Base-by-base conservation (phyloP, 1,140 invertebrate genomes). In the Calosoma granatense region DNA sequence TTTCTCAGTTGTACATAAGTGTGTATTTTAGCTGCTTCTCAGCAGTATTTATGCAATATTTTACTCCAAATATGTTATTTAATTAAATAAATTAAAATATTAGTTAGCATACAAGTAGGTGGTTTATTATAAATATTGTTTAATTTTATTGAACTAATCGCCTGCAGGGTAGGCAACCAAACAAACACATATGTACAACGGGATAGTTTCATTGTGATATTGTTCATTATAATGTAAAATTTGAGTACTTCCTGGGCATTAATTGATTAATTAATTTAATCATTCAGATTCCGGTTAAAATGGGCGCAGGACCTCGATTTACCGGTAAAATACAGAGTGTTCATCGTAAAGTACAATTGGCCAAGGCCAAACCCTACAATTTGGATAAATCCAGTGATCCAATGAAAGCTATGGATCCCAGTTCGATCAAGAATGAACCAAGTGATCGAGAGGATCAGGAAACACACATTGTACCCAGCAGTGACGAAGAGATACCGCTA, bases 291-390 rank as follows among this genome's bases (percentile, higher is more conserved):
- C 26, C 26, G 4, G 14, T 30, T 4, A 30, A 14, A 30, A 30
- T 30, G 26, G 26, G 26, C 14, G 41, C 9, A 12, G 41, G 41
- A 11, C 41, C 41, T 11, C 6, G 41, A 12, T 47, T 47, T 17
- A 47, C 9, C 17, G 41, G 41, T 11, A 47, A 47, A 47, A 47
- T 47, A 4, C 41, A 47, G 17, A 47, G 41, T 47, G 17, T 47
- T 11, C 53, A 54, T 30, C 2, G 22, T 4, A 26, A 54, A 17
- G 53, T 54, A 30, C 53, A 54, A 30, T 20, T 54, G 4, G 53
- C 20, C 6, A 54, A 54, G 20, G 53, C 53, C 2, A 54, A 54
- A 26, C 53, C 53, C 1, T 54, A 23, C 22, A 53, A 53, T 53
- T 53, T 53, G 15, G 51, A 53, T 22, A 22, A 22, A 53, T 20